These are phyloP conservation scores for Hyppa rectilinea DNA, from an alignment of 2,888 invertebrate genomes.

Conservation along the genomic window DNA sequence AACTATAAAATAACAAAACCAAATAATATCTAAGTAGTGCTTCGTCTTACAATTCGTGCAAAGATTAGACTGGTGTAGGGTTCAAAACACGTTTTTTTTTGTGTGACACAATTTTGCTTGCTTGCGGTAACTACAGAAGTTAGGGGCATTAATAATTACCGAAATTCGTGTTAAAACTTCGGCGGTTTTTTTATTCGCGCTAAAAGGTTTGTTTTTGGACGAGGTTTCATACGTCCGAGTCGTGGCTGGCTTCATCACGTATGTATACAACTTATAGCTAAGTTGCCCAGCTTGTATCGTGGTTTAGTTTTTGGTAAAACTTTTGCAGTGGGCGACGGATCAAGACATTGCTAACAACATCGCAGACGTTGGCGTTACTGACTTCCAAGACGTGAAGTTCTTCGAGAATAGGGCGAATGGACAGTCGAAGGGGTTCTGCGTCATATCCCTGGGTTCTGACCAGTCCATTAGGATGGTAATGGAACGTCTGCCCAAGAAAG, in stretches of 20 bases:
- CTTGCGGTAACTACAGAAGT: slow-evolving; percentile 43
- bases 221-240: slow-evolving; percentile 54
- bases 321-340: slow-evolving; percentile 98
- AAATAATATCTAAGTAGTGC: slow-evolving; percentile 27
- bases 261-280: slow-evolving; percentile 61
- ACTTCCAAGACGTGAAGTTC: slow-evolving; percentile 99
- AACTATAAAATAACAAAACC: slow-evolving; percentile 35
- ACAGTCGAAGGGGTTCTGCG: slow-evolving; percentile 99
- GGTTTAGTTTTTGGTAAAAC: slow-evolving; percentile 82
- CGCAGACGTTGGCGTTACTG: slow-evolving; percentile 96
- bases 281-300: slow-evolving; percentile 67
- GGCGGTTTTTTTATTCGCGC: slow-evolving; percentile 47
- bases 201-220: slow-evolving; percentile 71
- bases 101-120: slow-evolving; percentile 51
- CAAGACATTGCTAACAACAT: slow-evolving; percentile 98
- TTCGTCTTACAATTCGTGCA: slow-evolving; percentile 39
- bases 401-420: slow-evolving; percentile 99
- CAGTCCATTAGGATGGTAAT: slow-evolving; percentile 96
- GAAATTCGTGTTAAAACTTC: slow-evolving; percentile 44
- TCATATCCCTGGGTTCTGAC: slow-evolving; percentile 98
- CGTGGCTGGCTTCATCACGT: slow-evolving; percentile 65
- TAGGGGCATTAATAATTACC: slow-evolving; percentile 43
- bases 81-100: slow-evolving; percentile 34
- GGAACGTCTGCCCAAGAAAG: slow-evolving; percentile 98
- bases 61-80: slow-evolving; percentile 46